Evolutionary conservation across 1,140 invertebrate genomes (phyloP).

Genomic region (Panagrolaimus sp.): DNA sequence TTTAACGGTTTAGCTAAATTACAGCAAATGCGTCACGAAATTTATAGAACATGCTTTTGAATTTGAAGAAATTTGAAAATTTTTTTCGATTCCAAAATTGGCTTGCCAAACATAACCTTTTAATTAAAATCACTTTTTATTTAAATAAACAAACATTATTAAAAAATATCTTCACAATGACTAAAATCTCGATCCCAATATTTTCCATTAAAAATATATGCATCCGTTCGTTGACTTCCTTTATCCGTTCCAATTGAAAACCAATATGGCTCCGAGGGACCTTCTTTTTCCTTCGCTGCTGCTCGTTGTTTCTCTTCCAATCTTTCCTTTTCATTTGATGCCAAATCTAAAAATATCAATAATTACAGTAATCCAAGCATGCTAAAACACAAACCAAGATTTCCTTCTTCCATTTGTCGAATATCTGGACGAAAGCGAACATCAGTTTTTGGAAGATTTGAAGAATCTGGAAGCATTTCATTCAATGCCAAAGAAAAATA

Average conservation of each 20-base stretch:
- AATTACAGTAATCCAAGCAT: no score
- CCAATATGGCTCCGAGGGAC: not conserved
- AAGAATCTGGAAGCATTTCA: not conserved
- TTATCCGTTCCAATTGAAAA: not conserved
- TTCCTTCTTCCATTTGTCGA: not conserved
- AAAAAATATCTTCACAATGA: constrained; percentile 7
- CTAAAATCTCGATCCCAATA: constrained; percentile 1
- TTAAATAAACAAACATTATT: not conserved
- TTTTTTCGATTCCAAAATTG: no score
- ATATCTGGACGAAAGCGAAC: constrained; percentile 17
- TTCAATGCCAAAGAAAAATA: constrained; percentile 13
- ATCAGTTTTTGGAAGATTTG: not conserved
- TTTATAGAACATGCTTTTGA: no score
- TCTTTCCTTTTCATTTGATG: not conserved
- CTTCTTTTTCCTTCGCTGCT: not conserved
- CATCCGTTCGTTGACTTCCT: not conserved
- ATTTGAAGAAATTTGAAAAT: no score
- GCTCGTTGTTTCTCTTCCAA: constrained; percentile 14
- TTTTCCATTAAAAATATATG: not conserved
- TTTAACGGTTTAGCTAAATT: no score
- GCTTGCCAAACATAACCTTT: no score
- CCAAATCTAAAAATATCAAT: not conserved
- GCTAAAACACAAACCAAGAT: no score
- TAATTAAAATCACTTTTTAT: no score
- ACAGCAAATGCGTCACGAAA: no score